Base-by-base conservation (phyloP, 2,797 vertebrate genomes). In the Periophthalmus magnuspinnatus region DNA sequence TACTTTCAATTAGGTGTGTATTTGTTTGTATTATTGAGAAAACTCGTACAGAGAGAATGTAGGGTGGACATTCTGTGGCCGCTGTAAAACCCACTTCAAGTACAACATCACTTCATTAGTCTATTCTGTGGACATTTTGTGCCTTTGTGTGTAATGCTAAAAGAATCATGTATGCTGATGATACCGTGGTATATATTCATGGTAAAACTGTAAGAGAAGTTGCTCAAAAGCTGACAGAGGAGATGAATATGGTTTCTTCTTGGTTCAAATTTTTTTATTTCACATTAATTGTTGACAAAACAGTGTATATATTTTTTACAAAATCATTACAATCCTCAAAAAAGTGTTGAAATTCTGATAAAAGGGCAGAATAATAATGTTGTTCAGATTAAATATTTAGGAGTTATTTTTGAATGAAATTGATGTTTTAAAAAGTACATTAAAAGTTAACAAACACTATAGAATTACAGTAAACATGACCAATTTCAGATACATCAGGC, bases 1-100 rank as follows among this genome's bases (percentile, higher is more conserved):
- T 98, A 33, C 93, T 99, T 19, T 96, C 97, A 5, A 96, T 98
- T 83, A 98, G 96, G 98, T 98, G 68, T 57, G 14, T 6, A 7
- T 5, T 17, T 47, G 13, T 28, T 3, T 47, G 36, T 62, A n/a
- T 60, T 10, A 22, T 22, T 55, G 10, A 2, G 21, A 55, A 10
- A 10, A 55, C 9, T 22, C 11, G 3, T 24, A 55, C n/a, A 22
- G 21, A 22, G 9, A 7, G 21, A 4, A 1, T 55, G 10, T 22
- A 54, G 17, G 4, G 2, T 11, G 10, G 52, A n/a, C 19, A 50
- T 17, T 50, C 6, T 50, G 9, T 55, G 52, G 21, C 3, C 11
- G 4, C 10, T 54, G 52, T 45, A 45, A 45, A 45, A 45, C 11
- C 41, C 11, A 45, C 11, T 11, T 54, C n/a, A 47, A 47, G 16